These are phyloP conservation scores for Agrenia bidenticulata DNA, from an alignment of 2,888 invertebrate genomes.

Conservation along the genomic window DNA sequence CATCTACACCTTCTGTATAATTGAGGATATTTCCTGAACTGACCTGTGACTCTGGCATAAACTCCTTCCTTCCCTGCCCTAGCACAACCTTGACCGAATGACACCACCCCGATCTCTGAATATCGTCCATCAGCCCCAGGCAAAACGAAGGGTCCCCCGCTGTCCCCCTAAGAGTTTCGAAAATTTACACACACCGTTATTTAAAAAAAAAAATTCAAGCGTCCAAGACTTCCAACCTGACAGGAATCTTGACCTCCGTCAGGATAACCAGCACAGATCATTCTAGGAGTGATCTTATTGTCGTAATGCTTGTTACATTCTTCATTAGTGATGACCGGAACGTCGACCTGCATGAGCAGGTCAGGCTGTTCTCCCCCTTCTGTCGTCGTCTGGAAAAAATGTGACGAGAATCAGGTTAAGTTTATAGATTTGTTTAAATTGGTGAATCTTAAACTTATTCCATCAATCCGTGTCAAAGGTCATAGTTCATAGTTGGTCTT, in stretches of 20 bases:
- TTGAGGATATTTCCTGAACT: too few relatives aligned
- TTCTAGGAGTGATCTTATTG: slow-evolving; percentile 42
- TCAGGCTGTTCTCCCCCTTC: slow-evolving; percentile 46
- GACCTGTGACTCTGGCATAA: slow-evolving; percentile 44
- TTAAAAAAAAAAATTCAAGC: not conserved
- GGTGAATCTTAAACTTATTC: too few relatives aligned
- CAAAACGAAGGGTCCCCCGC: slow-evolving; percentile 45
- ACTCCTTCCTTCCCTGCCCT: slow-evolving; percentile 44
- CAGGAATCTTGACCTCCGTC: slow-evolving; percentile 47
- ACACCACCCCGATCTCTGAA: slow-evolving; percentile 46
- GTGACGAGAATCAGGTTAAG: not conserved
- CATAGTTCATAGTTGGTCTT: not conserved
- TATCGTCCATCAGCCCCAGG: slow-evolving; percentile 25
- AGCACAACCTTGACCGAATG: slow-evolving; percentile 49
- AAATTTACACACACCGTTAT: slow-evolving; percentile 6
- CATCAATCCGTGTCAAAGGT: too few relatives aligned
- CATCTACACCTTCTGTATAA: slow-evolving; percentile 36
- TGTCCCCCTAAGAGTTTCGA: slow-evolving; percentile 36
- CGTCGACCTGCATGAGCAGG: slow-evolving; percentile 39
- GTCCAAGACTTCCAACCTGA: slow-evolving; percentile 25
- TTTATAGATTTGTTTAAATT: too few relatives aligned
- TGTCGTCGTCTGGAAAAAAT: slow-evolving; percentile 19
- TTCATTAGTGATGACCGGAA: slow-evolving; percentile 47
- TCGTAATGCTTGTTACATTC: slow-evolving; percentile 43
- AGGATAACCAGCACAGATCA: slow-evolving; percentile 48